Conservation (phyloP, 2,888 invertebrate genomes). For the Acrobasis suavella region DNA sequence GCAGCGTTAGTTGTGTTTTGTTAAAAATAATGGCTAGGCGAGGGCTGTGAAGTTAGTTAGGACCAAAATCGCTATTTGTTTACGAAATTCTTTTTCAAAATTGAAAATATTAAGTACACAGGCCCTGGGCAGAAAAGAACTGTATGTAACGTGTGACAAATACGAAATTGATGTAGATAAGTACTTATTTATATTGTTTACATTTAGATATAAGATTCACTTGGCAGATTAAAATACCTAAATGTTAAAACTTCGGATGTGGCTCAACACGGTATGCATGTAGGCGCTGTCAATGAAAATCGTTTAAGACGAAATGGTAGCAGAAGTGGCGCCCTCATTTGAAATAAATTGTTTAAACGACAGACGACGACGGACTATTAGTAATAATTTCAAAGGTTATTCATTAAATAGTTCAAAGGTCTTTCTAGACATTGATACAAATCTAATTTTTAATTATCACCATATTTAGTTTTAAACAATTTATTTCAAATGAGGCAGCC, state of each 20-base stretch:
- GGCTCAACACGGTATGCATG: too few relatives aligned
- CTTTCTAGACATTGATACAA: too few relatives aligned
- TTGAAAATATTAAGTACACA: background rate
- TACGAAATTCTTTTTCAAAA: background rate
- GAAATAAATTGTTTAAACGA: too few relatives aligned
- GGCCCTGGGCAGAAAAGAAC: background rate
- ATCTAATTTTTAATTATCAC: too few relatives aligned
- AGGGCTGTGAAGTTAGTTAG: conserved; percentile 11
- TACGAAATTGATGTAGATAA: background rate
- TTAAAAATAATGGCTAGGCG: background rate
- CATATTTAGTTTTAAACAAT: too few relatives aligned
- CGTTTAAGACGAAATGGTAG: too few relatives aligned
- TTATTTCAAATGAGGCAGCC: too few relatives aligned
- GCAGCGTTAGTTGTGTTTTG: background rate
- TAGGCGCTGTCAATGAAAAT: too few relatives aligned
- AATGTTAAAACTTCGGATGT: background rate
- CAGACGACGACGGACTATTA: too few relatives aligned
- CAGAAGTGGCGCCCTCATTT: too few relatives aligned
- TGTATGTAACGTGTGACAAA: conserved; percentile 9
- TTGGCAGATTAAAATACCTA: background rate
- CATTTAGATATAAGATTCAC: background rate
- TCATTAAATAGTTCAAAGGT: too few relatives aligned
- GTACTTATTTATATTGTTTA: background rate
- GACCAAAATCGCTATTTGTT: conserved; percentile 11
- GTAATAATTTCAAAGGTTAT: too few relatives aligned